Evolutionary conservation across 2,888 invertebrate species (phyloP).

Genomic region (Urechis unicinctus): DNA sequence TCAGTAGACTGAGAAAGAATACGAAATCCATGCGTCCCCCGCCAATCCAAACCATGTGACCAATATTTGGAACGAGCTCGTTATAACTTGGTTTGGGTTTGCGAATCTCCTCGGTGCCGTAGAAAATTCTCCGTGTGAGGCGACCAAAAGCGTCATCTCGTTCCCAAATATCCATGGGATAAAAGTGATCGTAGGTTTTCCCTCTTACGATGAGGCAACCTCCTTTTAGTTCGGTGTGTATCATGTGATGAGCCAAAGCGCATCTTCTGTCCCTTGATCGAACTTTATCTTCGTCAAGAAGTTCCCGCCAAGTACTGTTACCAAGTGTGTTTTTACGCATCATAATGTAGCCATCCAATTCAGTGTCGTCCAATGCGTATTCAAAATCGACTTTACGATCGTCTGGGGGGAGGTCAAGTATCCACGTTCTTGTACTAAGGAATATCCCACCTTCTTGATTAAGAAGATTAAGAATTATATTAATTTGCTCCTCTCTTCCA

Average conservation of each 20-base stretch:
- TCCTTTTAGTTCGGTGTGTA: slow-evolving; percentile 1
- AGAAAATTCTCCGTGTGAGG: slow-evolving; percentile 24
- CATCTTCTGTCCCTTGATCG: slow-evolving; percentile 1
- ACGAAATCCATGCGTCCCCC: slow-evolving; percentile 31
- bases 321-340: slow-evolving; percentile 7
- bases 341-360: slow-evolving; percentile 17
- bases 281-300: background rate
- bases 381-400: slow-evolving; percentile 16
- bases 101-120: slow-evolving; percentile 24
- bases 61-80: slow-evolving; percentile 35
- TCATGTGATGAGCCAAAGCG: slow-evolving; percentile 11
- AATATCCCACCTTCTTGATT: slow-evolving; percentile 35
- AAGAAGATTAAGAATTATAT: slow-evolving; percentile 19
- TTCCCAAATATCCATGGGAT: slow-evolving; percentile 29
- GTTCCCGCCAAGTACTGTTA: background rate
- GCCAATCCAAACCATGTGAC: slow-evolving; percentile 43
- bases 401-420: slow-evolving; percentile 14
- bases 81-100: slow-evolving; percentile 10
- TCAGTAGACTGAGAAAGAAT: slow-evolving; percentile 39
- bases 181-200: slow-evolving; percentile 17
- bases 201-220: slow-evolving; percentile 15
- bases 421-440: slow-evolving; percentile 27
- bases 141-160: slow-evolving; percentile 24
- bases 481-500: slow-evolving; percentile 3
- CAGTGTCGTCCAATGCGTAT: slow-evolving; percentile 7